Evolutionary conservation across 2,797 vertebrate species (phyloP), one percentile per base, ranked within the genome.

Genomic region (Sciaenops ocellatus): DNA sequence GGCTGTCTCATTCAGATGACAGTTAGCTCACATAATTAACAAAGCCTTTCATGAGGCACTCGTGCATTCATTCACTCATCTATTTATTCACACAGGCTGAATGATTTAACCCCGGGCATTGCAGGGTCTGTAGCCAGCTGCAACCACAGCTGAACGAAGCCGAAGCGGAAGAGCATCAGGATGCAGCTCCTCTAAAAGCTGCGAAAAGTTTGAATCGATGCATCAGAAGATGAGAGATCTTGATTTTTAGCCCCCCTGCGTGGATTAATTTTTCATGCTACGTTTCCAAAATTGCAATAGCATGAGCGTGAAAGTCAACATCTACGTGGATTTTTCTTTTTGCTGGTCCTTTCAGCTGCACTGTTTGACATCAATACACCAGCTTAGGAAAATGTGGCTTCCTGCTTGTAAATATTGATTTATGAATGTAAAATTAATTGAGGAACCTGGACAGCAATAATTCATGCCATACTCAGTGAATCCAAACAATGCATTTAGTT

Each of bases 11-110:
- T 78, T 87, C 66, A 79, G 51, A 42, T 62, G 74, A 79, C 81
- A 78, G 63, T 81, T 69, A 74, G n/a, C 69, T 79, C n/a, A 3
- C 16, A 9, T 70, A 71, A 89, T 82, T 54, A 80, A 67, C 52
- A 34, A 64, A 55, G 54, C 64, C 57, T 56, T 67, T 81, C 80
- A 24, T 56, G 46, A 28, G 80, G 20, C 85, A 46, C 68, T 78
- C 74, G 6, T 60, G 52, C 71, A 30, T 78, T 68, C 67, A 26
- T 48, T 81, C 72, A 70, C 78, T 69, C 80, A 69, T 84, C 55
- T 75, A 20, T 84, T 89, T 84, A 79, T 79, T 79, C 68, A 44
- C n/a, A 22, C 52, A 56, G 79, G 26, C 57, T 56, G 8, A 65
- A 46, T 28, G 63, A 56, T 69, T 77, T 6, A 17, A 59, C 42